These are phyloP conservation scores for Pimpla rufipes DNA, from an alignment of 2,888 invertebrate genomes.

Conservation along the genomic window DNA sequence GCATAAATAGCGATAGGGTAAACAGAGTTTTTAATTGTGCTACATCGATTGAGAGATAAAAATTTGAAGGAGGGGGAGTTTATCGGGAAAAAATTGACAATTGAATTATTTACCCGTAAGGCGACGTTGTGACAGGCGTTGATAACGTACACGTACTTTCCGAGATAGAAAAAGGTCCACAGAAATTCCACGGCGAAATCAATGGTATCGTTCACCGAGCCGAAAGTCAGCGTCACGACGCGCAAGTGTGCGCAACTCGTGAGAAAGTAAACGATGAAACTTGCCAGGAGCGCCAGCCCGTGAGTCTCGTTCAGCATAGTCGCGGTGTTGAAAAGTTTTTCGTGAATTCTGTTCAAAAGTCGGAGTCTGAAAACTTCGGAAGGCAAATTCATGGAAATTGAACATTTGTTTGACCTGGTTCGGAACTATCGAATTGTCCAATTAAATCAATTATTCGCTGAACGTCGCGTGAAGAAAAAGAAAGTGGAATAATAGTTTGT, in stretches of 20 bases:
- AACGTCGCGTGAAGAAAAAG: no score
- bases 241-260: conserved; percentile 56
- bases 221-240: conserved; percentile 33
- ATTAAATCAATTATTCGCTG: background rate
- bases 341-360: conserved; percentile 63
- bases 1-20: no score
- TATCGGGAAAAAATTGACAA: background rate
- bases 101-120: conserved; percentile 40
- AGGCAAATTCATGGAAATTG: conserved; percentile 4
- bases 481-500: background rate
- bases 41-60: no score
- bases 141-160: conserved; percentile 59
- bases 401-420: background rate
- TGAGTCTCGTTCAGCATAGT: conserved; percentile 58
- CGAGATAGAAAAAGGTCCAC: conserved; percentile 64
- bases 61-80: no score
- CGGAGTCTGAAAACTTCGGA: conserved; percentile 64
- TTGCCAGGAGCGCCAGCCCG: conserved; percentile 56
- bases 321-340: conserved; percentile 55
- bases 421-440: background rate
- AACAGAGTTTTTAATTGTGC: no score
- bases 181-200: conserved; percentile 58
- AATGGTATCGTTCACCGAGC: background rate
- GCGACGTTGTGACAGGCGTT: conserved; percentile 56
- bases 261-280: conserved; percentile 54